Percentiles rank a stretch among this genome's conserved stretches.
These are phyloP conservation scores for Habropoda laboriosa DNA, from an alignment of 1,140 invertebrate genomes.

Conservation along the genomic window DNA sequence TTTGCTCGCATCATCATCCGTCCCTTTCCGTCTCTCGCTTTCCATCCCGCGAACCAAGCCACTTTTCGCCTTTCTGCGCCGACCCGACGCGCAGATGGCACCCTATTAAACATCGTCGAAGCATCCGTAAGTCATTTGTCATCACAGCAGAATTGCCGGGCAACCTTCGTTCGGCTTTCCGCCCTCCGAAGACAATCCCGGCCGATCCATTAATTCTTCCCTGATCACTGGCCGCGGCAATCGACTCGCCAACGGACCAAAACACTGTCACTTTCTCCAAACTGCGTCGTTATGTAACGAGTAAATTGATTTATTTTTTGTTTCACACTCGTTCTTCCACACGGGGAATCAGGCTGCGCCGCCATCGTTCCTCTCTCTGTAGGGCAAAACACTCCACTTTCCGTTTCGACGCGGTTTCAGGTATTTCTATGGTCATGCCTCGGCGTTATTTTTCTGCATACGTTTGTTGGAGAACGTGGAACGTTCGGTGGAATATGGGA, in stretches of 20 bases:
- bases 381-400: slow-evolving; percentile 2
- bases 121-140: slow-evolving; percentile 67
- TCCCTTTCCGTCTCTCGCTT: slow-evolving; percentile 55
- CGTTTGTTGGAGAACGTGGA: neutral
- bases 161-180: slow-evolving; percentile 50
- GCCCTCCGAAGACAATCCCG: slow-evolving; percentile 61
- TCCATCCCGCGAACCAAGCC: slow-evolving; percentile 46
- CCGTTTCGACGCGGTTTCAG: slow-evolving; percentile 18
- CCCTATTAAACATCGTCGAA: slow-evolving; percentile 66
- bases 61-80: slow-evolving; percentile 63
- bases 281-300: slow-evolving; percentile 10
- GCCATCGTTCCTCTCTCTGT: neutral
- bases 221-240: slow-evolving; percentile 51
- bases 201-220: slow-evolving; percentile 58
- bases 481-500: neutral
- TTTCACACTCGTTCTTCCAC: neutral
- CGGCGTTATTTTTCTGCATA: neutral
- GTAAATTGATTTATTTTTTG: slow-evolving; percentile 29
- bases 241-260: slow-evolving; percentile 23
- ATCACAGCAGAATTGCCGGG: slow-evolving; percentile 64
- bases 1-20: slow-evolving; percentile 70
- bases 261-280: slow-evolving; percentile 44
- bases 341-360: neutral
- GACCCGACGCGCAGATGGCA: slow-evolving; percentile 64
- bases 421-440: neutral